Conservation (phyloP, 2,888 invertebrate species). For the Drosophila prolongata region DNA sequence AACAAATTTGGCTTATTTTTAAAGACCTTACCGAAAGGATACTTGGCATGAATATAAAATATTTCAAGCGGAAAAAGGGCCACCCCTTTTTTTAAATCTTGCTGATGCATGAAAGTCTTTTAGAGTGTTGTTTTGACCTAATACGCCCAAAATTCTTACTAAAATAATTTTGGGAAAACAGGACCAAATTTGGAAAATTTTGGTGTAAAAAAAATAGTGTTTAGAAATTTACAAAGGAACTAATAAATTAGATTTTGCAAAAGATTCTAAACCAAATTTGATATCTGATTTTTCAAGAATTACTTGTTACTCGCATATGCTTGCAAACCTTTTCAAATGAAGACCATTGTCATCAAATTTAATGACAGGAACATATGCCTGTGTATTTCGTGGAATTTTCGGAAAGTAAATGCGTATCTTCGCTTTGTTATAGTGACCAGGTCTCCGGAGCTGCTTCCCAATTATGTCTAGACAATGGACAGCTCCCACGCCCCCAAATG, state of each 20-base stretch:
- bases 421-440: conserved; percentile 3
- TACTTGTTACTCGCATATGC: background rate
- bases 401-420: background rate
- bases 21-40: too few relatives aligned
- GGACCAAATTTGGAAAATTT: background rate
- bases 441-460: conserved; percentile 6
- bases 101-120: too few relatives aligned
- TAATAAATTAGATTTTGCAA: background rate
- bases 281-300: background rate
- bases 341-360: conserved; percentile 5
- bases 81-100: background rate
- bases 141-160: too few relatives aligned
- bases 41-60: conserved; percentile 1
- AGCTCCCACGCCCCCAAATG: background rate
- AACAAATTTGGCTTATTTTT: too few relatives aligned
- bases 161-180: too few relatives aligned
- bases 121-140: too few relatives aligned
- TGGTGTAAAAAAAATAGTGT: background rate
- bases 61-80: background rate
- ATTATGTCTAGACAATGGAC: conserved; percentile 45
- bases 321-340: background rate
- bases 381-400: conserved; percentile 10
- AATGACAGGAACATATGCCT: background rate
- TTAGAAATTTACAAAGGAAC: background rate
- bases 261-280: background rate